These are phyloP conservation scores for Drosophila dunni DNA, from an alignment of 1,140 invertebrate genomes.

Conservation along the genomic window DNA sequence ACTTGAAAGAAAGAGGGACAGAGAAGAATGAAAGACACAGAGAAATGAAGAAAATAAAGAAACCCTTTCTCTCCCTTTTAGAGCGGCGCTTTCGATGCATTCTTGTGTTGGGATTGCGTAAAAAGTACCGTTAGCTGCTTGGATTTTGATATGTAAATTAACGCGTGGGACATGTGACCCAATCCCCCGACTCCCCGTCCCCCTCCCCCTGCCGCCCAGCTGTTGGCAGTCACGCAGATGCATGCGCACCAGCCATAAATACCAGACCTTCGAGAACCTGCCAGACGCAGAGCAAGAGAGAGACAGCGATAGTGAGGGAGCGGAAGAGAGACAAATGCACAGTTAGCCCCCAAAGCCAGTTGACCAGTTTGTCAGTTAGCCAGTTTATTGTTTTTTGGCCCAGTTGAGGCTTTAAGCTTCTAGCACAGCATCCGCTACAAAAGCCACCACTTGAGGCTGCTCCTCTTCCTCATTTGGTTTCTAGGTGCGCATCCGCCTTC, in stretches of 20 bases:
- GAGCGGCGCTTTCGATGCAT: slow-evolving; percentile 55
- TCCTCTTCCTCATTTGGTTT: slow-evolving; percentile 74
- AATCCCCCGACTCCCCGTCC: slow-evolving; percentile 4
- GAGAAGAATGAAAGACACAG: too few species aligned
- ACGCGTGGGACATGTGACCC: slow-evolving; percentile 74
- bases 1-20: slow-evolving; percentile 40
- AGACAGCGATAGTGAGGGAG: neutral
- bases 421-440: slow-evolving; percentile 72
- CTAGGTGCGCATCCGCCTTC: slow-evolving; percentile 78
- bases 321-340: slow-evolving; percentile 10
- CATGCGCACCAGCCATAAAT: slow-evolving; percentile 32
- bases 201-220: too few species aligned
- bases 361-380: slow-evolving; percentile 14
- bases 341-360: slow-evolving; percentile 15
- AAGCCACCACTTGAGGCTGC: slow-evolving; percentile 25
- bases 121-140: slow-evolving; percentile 71
- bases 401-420: slow-evolving; percentile 57
- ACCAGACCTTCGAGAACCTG: slow-evolving; percentile 41
- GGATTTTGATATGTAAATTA: slow-evolving; percentile 75
- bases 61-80: slow-evolving; percentile 73
- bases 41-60: slow-evolving; percentile 34
- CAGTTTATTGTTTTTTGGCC: slow-evolving; percentile 62
- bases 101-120: slow-evolving; percentile 73
- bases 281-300: slow-evolving; percentile 14
- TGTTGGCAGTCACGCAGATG: slow-evolving; percentile 20